Evolutionary conservation across 30 jellyfish, hydroid and myxozoan genomes (phyloP).

Genomic region (Phacellophora camtschatica): DNA sequence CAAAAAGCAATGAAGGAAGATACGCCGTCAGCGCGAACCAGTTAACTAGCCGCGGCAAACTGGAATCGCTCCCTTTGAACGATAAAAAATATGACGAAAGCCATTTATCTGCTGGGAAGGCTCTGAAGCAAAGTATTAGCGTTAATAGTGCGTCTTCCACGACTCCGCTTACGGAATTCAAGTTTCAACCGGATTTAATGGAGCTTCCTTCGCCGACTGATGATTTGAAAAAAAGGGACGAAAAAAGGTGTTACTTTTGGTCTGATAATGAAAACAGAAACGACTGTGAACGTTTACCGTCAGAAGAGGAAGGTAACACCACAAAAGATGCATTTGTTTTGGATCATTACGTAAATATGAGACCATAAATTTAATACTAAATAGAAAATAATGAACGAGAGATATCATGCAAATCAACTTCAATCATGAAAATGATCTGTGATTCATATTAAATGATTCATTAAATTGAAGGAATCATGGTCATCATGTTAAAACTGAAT

Average conservation of each 20-base stretch:
- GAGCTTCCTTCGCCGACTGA: background rate
- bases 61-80: too few species aligned
- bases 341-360: background rate
- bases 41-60: too few species aligned
- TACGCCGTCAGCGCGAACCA: background rate
- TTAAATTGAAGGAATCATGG: too few species aligned
- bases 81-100: background rate
- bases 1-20: background rate
- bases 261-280: background rate
- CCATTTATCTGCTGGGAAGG: background rate
- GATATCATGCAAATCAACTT: too few species aligned
- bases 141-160: constrained; percentile 17
- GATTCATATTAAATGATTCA: too few species aligned
- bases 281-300: background rate
- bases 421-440: too few species aligned
- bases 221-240: background rate
- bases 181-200: background rate
- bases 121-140: background rate
- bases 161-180: constrained; percentile 25
- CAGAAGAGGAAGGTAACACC: background rate
- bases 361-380: too few species aligned
- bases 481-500: too few species aligned
- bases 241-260: background rate
- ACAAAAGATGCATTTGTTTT: background rate
- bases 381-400: too few species aligned